Conservation (phyloP, 2,888 invertebrate species). For the Listrodromus nycthemerus region DNA sequence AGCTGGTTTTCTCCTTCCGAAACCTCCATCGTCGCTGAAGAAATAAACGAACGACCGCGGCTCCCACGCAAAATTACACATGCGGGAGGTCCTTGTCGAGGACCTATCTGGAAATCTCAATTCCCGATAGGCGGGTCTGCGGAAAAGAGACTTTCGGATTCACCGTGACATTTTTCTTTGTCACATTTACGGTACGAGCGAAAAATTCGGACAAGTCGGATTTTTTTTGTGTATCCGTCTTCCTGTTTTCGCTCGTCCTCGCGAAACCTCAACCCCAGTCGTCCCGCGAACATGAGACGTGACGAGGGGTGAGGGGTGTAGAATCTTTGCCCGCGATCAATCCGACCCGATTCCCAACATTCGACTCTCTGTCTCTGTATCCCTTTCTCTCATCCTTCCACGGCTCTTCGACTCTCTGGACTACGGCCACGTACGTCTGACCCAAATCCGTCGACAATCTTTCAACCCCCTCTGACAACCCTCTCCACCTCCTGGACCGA, state of each 20-base stretch:
- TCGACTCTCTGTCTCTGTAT: constrained; percentile 46
- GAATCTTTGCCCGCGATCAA: constrained; percentile 66
- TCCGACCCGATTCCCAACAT: constrained; percentile 64
- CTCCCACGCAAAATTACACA: constrained; percentile 5
- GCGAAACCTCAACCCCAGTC: not conserved
- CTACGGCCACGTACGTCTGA: constrained; percentile 61
- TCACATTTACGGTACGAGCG: not conserved
- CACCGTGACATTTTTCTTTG: not conserved
- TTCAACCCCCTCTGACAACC: constrained; percentile 38
- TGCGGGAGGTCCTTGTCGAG: not conserved
- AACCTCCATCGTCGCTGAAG: constrained; percentile 24
- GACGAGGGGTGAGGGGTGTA: constrained; percentile 48
- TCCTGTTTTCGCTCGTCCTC: constrained; percentile 18
- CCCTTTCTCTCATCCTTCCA: constrained; percentile 30
- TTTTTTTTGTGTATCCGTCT: not conserved
- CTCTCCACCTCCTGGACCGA: constrained; percentile 13
- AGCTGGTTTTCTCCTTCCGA: constrained; percentile 1
- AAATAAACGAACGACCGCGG: constrained; percentile 19
- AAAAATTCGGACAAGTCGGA: not conserved
- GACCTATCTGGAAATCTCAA: not conserved
- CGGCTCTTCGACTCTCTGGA: constrained; percentile 50
- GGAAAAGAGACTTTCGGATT: not conserved
- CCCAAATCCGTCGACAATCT: constrained; percentile 64
- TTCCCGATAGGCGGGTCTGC: not conserved
- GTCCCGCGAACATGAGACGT: constrained; percentile 13